phyloP scores from a whole-genome alignment of 2,113 vertebrate species.

The Silurus asotus region DNA sequence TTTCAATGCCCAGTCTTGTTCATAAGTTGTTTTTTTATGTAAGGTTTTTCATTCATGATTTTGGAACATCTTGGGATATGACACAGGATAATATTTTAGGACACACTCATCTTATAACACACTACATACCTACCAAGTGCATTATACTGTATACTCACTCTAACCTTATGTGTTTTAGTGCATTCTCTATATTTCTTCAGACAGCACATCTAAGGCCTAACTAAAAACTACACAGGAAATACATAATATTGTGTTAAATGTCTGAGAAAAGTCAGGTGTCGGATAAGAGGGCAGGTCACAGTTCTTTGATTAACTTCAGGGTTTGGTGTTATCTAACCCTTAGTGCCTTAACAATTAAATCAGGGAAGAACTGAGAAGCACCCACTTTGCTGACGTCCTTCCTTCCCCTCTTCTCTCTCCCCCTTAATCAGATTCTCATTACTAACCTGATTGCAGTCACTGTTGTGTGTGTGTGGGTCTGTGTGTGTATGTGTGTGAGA shows the following conservation, averaged over 20 bases:
- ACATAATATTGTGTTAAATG: background rate
- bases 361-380: constrained; percentile 16
- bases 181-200: background rate
- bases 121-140: background rate
- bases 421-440: constrained; percentile 29
- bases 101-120: background rate
- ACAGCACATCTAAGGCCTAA: background rate
- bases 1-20: background rate
- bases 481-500: background rate
- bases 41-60: background rate
- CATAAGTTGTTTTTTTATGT: background rate
- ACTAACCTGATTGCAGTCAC: constrained; percentile 22
- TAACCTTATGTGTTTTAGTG: background rate
- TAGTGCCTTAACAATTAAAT: constrained; percentile 19
- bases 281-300: too few species aligned
- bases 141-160: background rate
- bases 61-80: background rate
- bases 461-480: constrained; percentile 8
- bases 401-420: background rate
- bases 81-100: background rate
- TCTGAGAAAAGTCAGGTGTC: background rate
- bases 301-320: background rate
- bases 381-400: background rate
- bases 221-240: background rate
- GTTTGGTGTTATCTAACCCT: constrained; percentile 3